These are phyloP conservation scores for Arremon brunneinucha DNA, from an alignment of 2,797 vertebrate genomes.

Conservation along the genomic window DNA sequence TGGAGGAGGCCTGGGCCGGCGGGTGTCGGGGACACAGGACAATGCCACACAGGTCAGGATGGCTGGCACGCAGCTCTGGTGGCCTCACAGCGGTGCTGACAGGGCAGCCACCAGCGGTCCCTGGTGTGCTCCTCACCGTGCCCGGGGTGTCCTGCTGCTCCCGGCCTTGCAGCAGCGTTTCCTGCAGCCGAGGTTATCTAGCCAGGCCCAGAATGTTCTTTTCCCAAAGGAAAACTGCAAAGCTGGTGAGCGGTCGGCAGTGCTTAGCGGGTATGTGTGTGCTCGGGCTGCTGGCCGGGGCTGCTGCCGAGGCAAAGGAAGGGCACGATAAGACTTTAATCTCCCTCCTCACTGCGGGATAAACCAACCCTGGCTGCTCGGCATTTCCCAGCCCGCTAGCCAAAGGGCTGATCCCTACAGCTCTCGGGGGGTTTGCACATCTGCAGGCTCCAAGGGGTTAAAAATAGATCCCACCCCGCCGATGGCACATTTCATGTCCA, in stretches of 20 bases:
- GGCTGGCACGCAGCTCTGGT: neutral
- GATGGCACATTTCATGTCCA: conserved; percentile 12
- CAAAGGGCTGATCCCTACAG: neutral
- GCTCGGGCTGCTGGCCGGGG: neutral
- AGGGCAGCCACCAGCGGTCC: rapidly evolving
- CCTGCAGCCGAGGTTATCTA: neutral
- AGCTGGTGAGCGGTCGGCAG: neutral
- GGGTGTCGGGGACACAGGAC: rapidly evolving
- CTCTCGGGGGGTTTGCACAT: neutral
- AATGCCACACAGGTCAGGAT: neutral
- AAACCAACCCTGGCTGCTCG: neutral
- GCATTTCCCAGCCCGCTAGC: neutral
- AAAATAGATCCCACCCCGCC: neutral
- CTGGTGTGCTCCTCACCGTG: rapidly evolving
- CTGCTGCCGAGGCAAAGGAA: neutral
- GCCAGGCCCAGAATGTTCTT: neutral
- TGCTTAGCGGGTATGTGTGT: rapidly evolving
- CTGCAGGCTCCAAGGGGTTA: neutral
- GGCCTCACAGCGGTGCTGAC: rapidly evolving
- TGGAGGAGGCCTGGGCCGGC: rapidly evolving
- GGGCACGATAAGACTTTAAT: conserved; percentile 1
- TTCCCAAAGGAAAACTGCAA: neutral
- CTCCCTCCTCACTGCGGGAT: neutral
- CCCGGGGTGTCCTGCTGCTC: neutral
- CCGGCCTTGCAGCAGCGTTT: neutral